phyloP scores from a whole-genome alignment of 1,140 invertebrate genomes.

The Acromyrmex echinatior region DNA sequence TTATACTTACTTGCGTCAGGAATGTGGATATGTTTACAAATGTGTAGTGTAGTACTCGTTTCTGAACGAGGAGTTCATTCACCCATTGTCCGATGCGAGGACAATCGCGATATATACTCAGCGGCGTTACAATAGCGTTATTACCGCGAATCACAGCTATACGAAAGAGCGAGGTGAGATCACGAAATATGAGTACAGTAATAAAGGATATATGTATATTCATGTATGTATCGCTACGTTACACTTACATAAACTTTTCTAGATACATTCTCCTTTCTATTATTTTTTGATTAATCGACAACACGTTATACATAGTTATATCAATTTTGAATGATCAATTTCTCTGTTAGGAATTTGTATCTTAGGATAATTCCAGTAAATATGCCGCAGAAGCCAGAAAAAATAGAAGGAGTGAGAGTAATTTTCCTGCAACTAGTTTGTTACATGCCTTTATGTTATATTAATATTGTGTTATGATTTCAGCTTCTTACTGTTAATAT shows the following conservation, averaged over 20 bases:
- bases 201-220: not conserved
- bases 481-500: no score
- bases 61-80: conserved; percentile 70
- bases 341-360: not conserved
- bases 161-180: conserved; percentile 17
- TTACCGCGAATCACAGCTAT: conserved; percentile 15
- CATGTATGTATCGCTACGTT: not conserved
- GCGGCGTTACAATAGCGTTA: not conserved
- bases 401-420: no score
- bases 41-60: conserved; percentile 71
- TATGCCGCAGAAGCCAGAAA: no score
- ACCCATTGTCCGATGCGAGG: conserved; percentile 39
- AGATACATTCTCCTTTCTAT: not conserved
- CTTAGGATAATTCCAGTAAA: no score
- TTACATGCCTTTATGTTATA: no score
- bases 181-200: not conserved
- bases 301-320: not conserved
- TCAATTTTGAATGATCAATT: not conserved
- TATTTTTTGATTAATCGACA: not conserved
- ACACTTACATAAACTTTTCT: not conserved
- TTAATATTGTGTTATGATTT: no score
- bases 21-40: conserved; percentile 80
- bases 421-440: no score
- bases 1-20: conserved; percentile 59
- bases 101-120: conserved; percentile 35